Base-by-base conservation (phyloP, 2,888 invertebrate species). In the Zaprionus obscuricornis region DNA sequence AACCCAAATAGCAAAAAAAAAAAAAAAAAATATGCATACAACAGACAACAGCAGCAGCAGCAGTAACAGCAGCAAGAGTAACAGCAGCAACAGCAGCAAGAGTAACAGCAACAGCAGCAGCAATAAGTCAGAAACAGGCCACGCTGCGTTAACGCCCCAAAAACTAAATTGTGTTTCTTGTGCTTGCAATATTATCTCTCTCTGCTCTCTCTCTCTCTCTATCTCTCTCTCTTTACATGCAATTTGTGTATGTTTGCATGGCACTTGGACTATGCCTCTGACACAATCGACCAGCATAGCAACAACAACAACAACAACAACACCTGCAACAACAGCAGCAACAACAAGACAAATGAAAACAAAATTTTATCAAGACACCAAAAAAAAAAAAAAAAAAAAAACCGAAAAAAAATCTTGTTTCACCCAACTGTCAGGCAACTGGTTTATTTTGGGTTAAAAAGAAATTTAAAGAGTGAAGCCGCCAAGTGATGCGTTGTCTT, bases 401-500 rank as follows among this genome's bases (percentile, higher is more conserved):
- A 18, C 31, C 6, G 45, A 39, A 37, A 14, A 52, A 56, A 66
- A 63, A 70, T 72, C 67, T 62, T 63, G 75, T 67, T 72, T 67
- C 58, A 55, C 45, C 51, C 73, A 52, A 52, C 55, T 49, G 49
- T n/a, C n/a, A n/a, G n/a, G 39, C 65, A 69, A 86, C 86, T 72
- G 85, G 85, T 82, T 83, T 85, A 82, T 83, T 77, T n/a, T 82
- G 69, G 83, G 86, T 66, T 86, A 82, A 83, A 86, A 85, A 86
- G 86, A 83, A 83, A 86, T 85, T 83, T 77, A 57, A 45, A 7
- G 22, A 20, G 27, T n/a, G n/a, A n/a, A n/a, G n/a, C 57, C 43
- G 27, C 22, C 39, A 33, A 50, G 47, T 43, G 83, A 74, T 70
- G 69, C 62, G 50, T 64, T 29, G 29, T n/a, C n/a, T n/a, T n/a